Base-by-base conservation (phyloP, 2,888 invertebrate genomes). In the Trilocha varians region DNA sequence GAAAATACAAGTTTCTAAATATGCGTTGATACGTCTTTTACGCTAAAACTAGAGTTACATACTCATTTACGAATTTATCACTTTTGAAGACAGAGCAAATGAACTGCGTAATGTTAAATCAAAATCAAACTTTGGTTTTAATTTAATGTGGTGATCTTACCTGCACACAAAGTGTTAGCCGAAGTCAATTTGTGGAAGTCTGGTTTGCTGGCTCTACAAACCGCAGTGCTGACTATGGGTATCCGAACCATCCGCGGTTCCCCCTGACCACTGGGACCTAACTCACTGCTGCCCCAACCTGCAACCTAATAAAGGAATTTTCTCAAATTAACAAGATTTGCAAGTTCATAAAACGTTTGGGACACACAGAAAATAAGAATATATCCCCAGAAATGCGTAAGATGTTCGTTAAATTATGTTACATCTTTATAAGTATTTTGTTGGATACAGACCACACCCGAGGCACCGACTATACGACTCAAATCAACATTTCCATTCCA, bases 121-220 rank as follows among this genome's bases (percentile, higher is more conserved):
- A n/a, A n/a, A n/a, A n/a, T n/a, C n/a, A n/a, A n/a, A n/a, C n/a
- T n/a, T n/a, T n/a, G n/a, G n/a, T n/a, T n/a, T n/a, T n/a, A n/a
- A n/a, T n/a, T n/a, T n/a, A n/a, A n/a, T n/a, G n/a, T n/a, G n/a
- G n/a, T n/a, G n/a, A n/a, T 25, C 40, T 38, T 62, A 88, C 89
- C 91, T 44, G 90, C 91, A 59, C 91, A 91, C 35, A 91, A 79
- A 0, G 90, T 91, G 16, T 74, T 88, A 15, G 80, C 62, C 1
- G 87, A 87, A 0, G 88, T 88, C 2, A 87, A 54, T 34, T 63
- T 59, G 40, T 84, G 72, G 55, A 88, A 88, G 34, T 78, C 77
- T 0, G 71, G 52, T 14, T 84, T 82, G 50, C 87, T 88, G 45
- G 87, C 80, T 3, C 87, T 69, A 57, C 90, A 90, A 13, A 71